Evolutionary conservation across 2,888 invertebrate species (phyloP), one percentile per base, ranked within the genome.

Genomic region (Ctena decussata): DNA sequence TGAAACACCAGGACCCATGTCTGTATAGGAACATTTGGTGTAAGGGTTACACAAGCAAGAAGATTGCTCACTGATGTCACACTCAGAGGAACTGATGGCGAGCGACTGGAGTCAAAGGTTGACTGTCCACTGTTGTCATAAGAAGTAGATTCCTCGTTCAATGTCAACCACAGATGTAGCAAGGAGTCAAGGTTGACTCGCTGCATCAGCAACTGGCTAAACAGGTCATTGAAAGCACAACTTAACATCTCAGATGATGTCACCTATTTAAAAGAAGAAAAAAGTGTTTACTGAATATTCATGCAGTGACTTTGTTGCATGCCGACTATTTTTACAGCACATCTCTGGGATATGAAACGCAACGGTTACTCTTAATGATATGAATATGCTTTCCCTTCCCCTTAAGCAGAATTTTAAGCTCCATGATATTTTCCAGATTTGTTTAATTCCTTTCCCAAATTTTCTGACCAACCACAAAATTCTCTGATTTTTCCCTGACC

Each of bases 121-220:
- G 89, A 76, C 70, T 88, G 89, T 24, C 87, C 89, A 24, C 93
- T 93, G 30, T 86, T 89, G 32, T 93, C 93, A 32, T 92, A 91
- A 27, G 92, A 92, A 1, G 84, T 77, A n/a, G 91, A 85, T 95
- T 96, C 97, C 97, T 97, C 96, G 90, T 98, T 98, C 86, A 98
- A 96, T 1, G 98, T 98, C 86, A 98, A 96, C 98, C 98, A 98
- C 90, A 98, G 96, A 90, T 98, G 98, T 49, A 98, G 96, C 73
- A 98, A 97, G 94, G 98, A 97, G 96, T 98, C 98, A 94, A 98
- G 97, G 94, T 97, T 97, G 30, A 97, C 97, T 94, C 97, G 97
- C 75, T 97, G 97, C 73, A 97, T 95, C 90, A 97, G 97, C 30
- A 95, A 91, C 85, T 95, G 94, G n/a, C 97, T 96, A 93, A 97